Conservation (phyloP, 1,140 invertebrate genomes). For the Calliphora vicina region DNA sequence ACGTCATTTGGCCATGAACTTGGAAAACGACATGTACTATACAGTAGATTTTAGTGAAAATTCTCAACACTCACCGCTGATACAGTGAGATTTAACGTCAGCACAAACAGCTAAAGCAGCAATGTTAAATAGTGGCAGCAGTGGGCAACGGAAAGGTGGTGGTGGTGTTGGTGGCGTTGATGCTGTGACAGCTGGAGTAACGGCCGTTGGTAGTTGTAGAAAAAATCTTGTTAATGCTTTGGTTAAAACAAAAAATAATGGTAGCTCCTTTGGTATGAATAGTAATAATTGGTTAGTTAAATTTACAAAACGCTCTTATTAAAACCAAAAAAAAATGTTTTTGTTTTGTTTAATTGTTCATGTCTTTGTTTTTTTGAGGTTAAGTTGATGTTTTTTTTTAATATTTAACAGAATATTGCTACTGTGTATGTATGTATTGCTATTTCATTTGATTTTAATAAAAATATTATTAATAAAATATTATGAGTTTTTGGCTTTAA, state of each 20-base stretch:
- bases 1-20: constrained; percentile 68
- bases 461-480: no score
- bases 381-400: background rate
- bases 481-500: no score
- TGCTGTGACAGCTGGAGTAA: background rate
- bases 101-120: constrained; percentile 39
- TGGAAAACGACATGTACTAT: constrained; percentile 73
- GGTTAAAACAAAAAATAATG: background rate
- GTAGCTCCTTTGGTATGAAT: background rate
- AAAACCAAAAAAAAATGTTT: constrained; percentile 27
- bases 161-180: background rate
- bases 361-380: background rate
- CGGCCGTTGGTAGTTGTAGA: background rate
- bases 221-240: constrained; percentile 16
- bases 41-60: constrained; percentile 75
- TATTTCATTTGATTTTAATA: no score
- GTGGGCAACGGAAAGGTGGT: constrained; percentile 5
- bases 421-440: no score
- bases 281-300: constrained; percentile 55
- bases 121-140: background rate
- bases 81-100: constrained; percentile 65
- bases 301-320: constrained; percentile 50
- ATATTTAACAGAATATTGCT: no score
- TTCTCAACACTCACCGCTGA: constrained; percentile 74
- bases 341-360: background rate